Conservation (phyloP, 2,797 vertebrate genomes). For the Falco rusticolus region DNA sequence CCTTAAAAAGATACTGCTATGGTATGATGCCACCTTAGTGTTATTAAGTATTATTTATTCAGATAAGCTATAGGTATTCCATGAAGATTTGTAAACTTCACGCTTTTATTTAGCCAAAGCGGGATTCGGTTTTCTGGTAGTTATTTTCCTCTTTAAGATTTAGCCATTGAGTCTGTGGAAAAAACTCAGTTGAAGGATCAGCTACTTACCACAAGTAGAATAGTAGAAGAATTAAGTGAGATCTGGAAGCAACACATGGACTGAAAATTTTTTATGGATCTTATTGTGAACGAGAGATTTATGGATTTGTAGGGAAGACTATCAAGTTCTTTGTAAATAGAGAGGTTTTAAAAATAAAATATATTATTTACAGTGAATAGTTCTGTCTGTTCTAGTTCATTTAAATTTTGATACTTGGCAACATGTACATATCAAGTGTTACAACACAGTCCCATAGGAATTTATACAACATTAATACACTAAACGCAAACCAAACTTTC, state of each 20-base stretch:
- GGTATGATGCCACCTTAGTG: neutral
- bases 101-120: neutral
- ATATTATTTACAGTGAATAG: neutral
- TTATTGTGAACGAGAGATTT: neutral
- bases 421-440: neutral
- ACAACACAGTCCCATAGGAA: neutral
- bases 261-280: neutral
- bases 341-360: neutral
- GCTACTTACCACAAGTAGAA: neutral
- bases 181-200: neutral
- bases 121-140: neutral
- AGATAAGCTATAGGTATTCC: neutral
- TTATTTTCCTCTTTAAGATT: neutral
- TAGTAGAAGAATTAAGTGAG: neutral
- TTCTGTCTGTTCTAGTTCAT: neutral
- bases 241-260: neutral
- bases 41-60: neutral
- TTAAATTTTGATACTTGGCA: neutral
- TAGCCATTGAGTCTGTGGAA: neutral
- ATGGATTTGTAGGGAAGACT: neutral
- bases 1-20: neutral
- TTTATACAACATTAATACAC: neutral
- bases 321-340: neutral
- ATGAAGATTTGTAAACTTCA: neutral
- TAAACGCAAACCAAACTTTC: neutral